Conservation (phyloP, 2,113 vertebrate species). For the Alligator sinensis region DNA sequence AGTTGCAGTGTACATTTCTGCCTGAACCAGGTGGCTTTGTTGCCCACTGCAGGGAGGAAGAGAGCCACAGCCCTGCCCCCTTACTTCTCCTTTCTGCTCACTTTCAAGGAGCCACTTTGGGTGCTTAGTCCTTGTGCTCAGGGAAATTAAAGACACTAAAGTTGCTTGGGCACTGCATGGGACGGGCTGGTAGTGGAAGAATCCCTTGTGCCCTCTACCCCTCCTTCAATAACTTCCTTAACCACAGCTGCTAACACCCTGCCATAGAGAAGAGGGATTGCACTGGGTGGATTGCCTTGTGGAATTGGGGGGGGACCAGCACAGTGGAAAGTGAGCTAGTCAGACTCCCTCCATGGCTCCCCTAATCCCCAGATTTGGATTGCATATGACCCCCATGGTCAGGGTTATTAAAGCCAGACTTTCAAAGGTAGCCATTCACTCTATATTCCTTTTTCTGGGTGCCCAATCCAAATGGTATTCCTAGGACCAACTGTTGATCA, state of each 20-base stretch:
- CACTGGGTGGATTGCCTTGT: accelerated
- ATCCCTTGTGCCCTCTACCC: background rate
- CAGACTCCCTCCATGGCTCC: background rate
- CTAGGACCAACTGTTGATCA: too few species aligned
- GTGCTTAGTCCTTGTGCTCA: background rate
- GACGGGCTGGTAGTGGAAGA: too few species aligned
- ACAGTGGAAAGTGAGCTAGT: background rate
- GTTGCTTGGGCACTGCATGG: background rate
- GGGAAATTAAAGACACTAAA: background rate
- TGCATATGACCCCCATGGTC: background rate
- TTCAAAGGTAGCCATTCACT: too few species aligned
- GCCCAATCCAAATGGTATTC: too few species aligned
- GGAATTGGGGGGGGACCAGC: background rate
- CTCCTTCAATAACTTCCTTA: background rate
- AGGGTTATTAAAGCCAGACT: too few species aligned
- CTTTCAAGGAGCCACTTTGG: background rate
- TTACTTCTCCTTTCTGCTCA: background rate
- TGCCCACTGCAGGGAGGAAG: background rate
- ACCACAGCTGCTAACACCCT: background rate
- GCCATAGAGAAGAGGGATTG: background rate
- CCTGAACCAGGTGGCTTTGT: background rate
- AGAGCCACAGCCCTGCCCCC: background rate
- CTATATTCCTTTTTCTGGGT: too few species aligned
- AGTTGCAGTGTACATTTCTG: background rate
- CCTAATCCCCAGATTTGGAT: background rate